These are phyloP conservation scores for Stegostoma tigrinum DNA, from an alignment of 2,113 vertebrate genomes.

Conservation along the genomic window DNA sequence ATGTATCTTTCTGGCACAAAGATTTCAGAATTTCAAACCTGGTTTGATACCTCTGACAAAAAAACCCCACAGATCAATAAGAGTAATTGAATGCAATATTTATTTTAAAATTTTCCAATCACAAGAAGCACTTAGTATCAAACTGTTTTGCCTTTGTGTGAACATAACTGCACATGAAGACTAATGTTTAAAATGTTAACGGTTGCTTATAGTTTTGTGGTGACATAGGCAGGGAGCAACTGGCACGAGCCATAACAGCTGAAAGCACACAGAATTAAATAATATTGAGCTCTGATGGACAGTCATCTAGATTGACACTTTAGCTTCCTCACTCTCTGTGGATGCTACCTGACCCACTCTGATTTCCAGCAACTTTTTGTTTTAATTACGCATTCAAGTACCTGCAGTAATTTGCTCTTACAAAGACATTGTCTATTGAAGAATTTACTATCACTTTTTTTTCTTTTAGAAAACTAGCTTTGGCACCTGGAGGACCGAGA, in stretches of 20 bases:
- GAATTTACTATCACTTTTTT: not conserved
- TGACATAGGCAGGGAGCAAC: not conserved
- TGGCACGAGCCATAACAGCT: not conserved
- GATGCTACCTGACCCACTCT: too few relatives aligned
- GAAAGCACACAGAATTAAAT: not conserved
- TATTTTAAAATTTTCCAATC: not conserved
- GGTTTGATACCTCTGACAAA: not conserved
- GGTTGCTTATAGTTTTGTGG: not conserved
- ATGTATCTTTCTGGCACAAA: not conserved
- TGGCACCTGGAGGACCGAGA: not conserved
- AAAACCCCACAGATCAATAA: not conserved
- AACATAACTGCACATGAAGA: not conserved
- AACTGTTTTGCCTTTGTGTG: not conserved
- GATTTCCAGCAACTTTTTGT: too few relatives aligned
- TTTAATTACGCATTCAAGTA: too few relatives aligned
- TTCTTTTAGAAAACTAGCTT: not conserved
- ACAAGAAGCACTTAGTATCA: not conserved
- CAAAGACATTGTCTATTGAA: not conserved
- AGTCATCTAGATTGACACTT: too few relatives aligned
- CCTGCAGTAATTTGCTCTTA: not conserved
- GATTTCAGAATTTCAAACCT: not conserved
- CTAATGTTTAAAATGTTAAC: not conserved
- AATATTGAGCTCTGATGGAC: not conserved
- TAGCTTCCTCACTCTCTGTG: too few relatives aligned
- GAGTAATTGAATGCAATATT: not conserved